Evolutionary conservation across 2,888 invertebrate genomes (phyloP).

Genomic region (Nomada fabriciana): DNA sequence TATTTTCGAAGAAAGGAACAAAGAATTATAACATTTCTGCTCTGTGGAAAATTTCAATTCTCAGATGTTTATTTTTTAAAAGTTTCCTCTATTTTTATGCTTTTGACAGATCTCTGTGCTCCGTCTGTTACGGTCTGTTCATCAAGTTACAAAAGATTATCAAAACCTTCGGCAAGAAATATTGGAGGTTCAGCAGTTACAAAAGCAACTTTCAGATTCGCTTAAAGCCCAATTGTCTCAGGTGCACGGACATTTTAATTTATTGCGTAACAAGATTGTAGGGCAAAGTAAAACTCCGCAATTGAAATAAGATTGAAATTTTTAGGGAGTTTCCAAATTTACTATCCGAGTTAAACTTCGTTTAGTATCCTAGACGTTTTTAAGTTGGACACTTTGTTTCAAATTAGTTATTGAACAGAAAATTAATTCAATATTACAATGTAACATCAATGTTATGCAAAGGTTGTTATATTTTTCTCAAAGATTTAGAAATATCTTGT

Average conservation of each 20-base stretch:
- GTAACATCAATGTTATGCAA: neutral
- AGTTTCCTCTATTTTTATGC: constrained; percentile 44
- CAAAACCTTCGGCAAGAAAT: constrained; percentile 92
- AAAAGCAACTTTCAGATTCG: constrained; percentile 91
- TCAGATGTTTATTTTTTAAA: constrained; percentile 37
- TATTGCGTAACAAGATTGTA: constrained; percentile 89
- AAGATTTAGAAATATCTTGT: neutral
- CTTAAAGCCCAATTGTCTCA: constrained; percentile 89
- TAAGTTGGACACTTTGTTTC: neutral
- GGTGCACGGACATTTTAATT: constrained; percentile 91
- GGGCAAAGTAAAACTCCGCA: constrained; percentile 81
- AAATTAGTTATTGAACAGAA: neutral
- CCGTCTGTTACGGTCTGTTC: constrained; percentile 90
- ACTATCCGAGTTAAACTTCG: constrained; percentile 1
- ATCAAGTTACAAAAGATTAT: constrained; percentile 91
- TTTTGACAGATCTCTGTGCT: constrained; percentile 88
- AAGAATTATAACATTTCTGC: constrained; percentile 1
- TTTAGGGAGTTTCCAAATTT: constrained; percentile 21
- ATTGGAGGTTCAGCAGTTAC: constrained; percentile 91
- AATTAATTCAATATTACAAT: neutral
- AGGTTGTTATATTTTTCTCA: neutral
- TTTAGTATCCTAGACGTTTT: constrained; percentile 11
- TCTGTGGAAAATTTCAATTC: neutral
- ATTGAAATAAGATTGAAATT: constrained; percentile 72
- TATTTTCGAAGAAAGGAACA: neutral